phyloP scores from a whole-genome alignment of 1,140 invertebrate species.

The Agrypnia vestita region DNA sequence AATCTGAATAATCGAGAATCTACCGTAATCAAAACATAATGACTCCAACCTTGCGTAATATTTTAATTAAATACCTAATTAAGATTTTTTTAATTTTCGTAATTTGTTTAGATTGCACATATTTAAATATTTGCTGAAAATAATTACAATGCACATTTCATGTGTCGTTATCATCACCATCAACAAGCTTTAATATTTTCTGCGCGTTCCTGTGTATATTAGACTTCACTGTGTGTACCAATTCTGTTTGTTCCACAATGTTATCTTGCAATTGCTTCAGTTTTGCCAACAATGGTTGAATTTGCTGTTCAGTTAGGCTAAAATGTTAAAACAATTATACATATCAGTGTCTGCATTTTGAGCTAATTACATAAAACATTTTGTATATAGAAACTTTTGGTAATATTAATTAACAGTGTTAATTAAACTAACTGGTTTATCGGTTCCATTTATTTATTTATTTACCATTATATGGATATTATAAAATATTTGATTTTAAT shows the following conservation, averaged over 20 bases:
- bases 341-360: too few relatives aligned
- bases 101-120: background rate
- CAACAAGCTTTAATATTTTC: conserved; percentile 53
- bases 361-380: too few relatives aligned
- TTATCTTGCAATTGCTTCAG: conserved; percentile 54
- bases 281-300: conserved; percentile 53
- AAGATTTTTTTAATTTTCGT: background rate
- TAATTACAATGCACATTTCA: background rate
- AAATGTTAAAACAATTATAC: conserved; percentile 47
- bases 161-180: conserved; percentile 36
- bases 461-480: too few relatives aligned
- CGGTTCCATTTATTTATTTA: too few relatives aligned
- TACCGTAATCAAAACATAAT: too few relatives aligned
- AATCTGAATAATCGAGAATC: too few relatives aligned
- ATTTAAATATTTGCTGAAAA: background rate
- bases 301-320: conserved; percentile 53
- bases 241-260: conserved; percentile 54
- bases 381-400: too few relatives aligned
- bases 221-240: conserved; percentile 54
- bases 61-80: too few relatives aligned
- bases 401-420: too few relatives aligned
- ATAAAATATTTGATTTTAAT: too few relatives aligned
- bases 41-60: too few relatives aligned
- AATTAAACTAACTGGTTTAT: too few relatives aligned
- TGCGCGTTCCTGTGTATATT: conserved; percentile 53